Evolutionary conservation across 2,888 invertebrate genomes (phyloP), one percentile per base, ranked within the genome.

Genomic region (Clepsis dumicolana): DNA sequence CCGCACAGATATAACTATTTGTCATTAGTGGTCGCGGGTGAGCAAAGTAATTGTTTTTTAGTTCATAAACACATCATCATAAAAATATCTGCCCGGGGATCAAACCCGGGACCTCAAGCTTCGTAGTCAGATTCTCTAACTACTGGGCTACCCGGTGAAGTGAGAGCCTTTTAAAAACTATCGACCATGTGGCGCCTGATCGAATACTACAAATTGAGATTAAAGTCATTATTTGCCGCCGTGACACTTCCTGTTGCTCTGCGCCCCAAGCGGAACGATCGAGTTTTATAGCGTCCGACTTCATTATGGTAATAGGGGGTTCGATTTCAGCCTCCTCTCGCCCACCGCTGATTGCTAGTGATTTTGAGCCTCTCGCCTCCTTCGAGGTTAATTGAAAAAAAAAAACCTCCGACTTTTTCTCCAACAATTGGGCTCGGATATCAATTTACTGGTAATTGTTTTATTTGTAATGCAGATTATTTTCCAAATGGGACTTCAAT

Each of bases 251-350:
- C 61, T 72, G 75, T 65, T 64, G 59, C 60, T 69, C 27, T 73
- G 71, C 48, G 59, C 73, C 74, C 48, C 61, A 25, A 71, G 65
- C 61, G 38, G 54, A 74, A 71, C 80, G 82, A 80, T 81, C 81
- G 80, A 84, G 81, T 87, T 88, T 88, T 88, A 88, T 87, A 80
- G 82, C 84, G 80, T 85, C 80, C 80, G 82, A 84, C 84, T 87
- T 89, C 86, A 89, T 89, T 88, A 90, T 89, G 89, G 81, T 89
- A 89, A 89, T 89, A 83, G 86, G 85, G 67, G 83, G 78, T 82
- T 85, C 86, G 83, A 83, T 86, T 88, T 84, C 87, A 78, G 70
- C 79, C 79, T 70, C 73, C 77, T 67, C 75, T 72, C 71, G 60
- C 63, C 53, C 77, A 73, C 72, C 71, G 72, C 72, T 74, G 78